Evolutionary conservation across 2,888 invertebrate species (phyloP).

Genomic region (Nomada fabriciana): DNA sequence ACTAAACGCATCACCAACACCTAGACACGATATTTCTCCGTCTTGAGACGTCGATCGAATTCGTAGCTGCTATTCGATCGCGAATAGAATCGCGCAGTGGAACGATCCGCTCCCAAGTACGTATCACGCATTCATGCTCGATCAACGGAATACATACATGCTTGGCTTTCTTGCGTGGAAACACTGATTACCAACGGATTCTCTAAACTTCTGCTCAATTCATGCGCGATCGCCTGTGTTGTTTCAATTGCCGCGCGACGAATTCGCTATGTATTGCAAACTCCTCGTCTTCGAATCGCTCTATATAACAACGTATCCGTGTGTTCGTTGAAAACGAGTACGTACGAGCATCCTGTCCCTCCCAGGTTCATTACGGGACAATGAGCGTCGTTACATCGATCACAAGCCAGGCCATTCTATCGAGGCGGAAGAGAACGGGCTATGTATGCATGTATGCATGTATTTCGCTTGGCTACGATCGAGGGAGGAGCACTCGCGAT

Average conservation of each 20-base stretch:
- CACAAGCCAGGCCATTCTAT: slow-evolving; percentile 67
- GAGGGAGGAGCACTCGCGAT: slow-evolving; percentile 18
- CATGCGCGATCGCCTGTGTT: not conserved
- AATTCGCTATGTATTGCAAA: no score
- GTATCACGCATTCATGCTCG: not conserved
- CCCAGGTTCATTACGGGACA: slow-evolving; percentile 82
- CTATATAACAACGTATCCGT: not conserved
- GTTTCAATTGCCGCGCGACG: no score
- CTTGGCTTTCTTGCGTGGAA: not conserved
- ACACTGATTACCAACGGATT: not conserved
- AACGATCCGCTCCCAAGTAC: not conserved
- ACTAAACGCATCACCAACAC: not conserved
- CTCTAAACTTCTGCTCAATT: not conserved
- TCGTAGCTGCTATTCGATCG: slow-evolving; percentile 1
- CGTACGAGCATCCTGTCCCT: slow-evolving; percentile 81
- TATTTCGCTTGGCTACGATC: slow-evolving; percentile 44
- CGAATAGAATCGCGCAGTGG: not conserved
- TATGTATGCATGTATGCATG: not conserved
- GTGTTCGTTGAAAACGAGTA: slow-evolving; percentile 19
- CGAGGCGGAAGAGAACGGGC: slow-evolving; percentile 67
- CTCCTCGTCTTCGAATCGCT: not conserved
- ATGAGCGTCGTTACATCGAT: slow-evolving; percentile 82
- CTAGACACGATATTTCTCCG: not conserved
- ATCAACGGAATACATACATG: not conserved
- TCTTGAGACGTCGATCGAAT: not conserved